Evolutionary conservation across 2,888 invertebrate genomes (phyloP), one percentile per base, ranked within the genome.

Genomic region (Nycteola revayana): DNA sequence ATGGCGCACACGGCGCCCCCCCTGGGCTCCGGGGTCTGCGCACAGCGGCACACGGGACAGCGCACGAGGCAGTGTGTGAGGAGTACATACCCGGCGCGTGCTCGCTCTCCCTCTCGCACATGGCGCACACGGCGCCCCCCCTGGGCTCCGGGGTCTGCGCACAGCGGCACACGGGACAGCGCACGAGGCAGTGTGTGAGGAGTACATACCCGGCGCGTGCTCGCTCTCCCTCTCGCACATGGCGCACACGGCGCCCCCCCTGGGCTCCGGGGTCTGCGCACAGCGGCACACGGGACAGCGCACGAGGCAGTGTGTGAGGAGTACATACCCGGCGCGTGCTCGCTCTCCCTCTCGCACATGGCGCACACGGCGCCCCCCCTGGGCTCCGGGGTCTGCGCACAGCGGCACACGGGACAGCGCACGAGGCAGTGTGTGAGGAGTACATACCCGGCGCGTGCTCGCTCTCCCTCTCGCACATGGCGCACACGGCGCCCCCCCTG

Each of bases 21-120:
- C 9, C 5, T 1, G 18, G 17, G 75, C 95, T 95, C 60, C 92
- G 91, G n/a, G 5, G 25, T 10, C 10, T 7, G 24, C 17, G 17
- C 9, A 17, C 7, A 5, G 24, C 10, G 10, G 3, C 7, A 11
- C 8, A 11, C 10, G 24, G 14, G 9, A 6, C 14, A 8, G n/a
- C 23, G 26, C 25, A 28, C 7, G 35, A 33, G 21, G 21, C 21
- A 21, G 21, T 21, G 4, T 7, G 7, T 7, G 7, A 5, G 21
- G 7, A 21, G 7, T 2, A 21, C 21, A 21, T n/a, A 21, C 21
- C 7, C 2, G 21, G 21, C 21, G 14, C 14, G 14, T 2, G 14
- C 14, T n/a, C n/a, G n/a, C n/a, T n/a, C n/a, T n/a, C n/a, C n/a
- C 14, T 2, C 14, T 14, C 21, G 21, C 21, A 21, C 21, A 5